Percentiles rank a stretch among this genome's conserved stretches.
Evolutionary conservation across 2,113 vertebrate species (phyloP).

Genomic region (Cariama cristata): DNA sequence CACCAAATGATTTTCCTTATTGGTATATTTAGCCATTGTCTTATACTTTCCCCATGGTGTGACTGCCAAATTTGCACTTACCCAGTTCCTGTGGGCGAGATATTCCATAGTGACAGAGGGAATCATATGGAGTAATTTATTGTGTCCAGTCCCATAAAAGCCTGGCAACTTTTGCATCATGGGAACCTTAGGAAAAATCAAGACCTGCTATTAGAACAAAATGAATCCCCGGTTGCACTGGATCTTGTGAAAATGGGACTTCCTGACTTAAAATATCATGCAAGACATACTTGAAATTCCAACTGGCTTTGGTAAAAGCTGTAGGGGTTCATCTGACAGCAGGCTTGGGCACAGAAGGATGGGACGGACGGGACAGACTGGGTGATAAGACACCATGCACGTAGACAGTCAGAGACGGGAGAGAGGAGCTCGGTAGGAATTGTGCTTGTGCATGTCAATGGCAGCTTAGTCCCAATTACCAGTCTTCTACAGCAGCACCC

Average conservation of each 20-base stretch:
- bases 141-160: background rate
- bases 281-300: background rate
- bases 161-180: background rate
- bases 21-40: background rate
- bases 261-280: background rate
- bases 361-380: background rate
- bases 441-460: background rate
- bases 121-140: background rate
- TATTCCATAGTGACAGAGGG: background rate
- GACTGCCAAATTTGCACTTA: background rate
- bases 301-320: background rate
- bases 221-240: background rate
- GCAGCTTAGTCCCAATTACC: background rate
- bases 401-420: background rate
- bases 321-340: background rate
- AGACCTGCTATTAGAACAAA: background rate
- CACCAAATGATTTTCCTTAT: background rate
- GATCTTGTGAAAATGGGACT: background rate
- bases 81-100: background rate
- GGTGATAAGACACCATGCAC: background rate
- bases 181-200: background rate
- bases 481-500: background rate
- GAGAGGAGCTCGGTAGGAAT: background rate
- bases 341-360: background rate
- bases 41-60: background rate